Evolutionary conservation across 1,140 invertebrate species (phyloP).

Genomic region (Pogonomyrmex barbatus): DNA sequence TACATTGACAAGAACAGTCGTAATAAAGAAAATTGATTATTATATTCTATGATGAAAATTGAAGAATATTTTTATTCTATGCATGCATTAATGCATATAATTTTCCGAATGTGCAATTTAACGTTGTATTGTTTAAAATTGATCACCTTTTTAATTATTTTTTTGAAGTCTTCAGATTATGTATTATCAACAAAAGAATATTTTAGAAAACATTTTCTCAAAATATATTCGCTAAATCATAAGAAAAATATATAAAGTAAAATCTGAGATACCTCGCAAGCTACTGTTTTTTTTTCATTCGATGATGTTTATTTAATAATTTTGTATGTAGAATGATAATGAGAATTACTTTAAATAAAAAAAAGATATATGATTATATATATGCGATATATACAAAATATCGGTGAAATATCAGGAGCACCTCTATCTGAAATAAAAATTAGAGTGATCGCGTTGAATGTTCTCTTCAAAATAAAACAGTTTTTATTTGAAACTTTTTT

Average conservation of each 20-base stretch:
- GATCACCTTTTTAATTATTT: too few species aligned
- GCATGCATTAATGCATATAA: too few species aligned
- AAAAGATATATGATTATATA: neutral
- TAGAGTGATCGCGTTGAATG: neutral
- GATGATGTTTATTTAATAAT: neutral
- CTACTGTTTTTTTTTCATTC: neutral
- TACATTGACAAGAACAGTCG: too few species aligned
- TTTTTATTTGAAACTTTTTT: neutral
- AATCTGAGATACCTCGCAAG: neutral
- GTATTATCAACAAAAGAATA: neutral
- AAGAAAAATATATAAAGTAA: neutral
- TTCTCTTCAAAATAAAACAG: neutral
- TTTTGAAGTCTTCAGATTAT: too few species aligned
- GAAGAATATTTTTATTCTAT: too few species aligned
- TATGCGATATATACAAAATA: neutral
- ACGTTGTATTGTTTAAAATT: too few species aligned
- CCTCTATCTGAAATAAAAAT: neutral
- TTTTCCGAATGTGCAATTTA: too few species aligned
- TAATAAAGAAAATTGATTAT: too few species aligned
- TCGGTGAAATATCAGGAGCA: neutral
- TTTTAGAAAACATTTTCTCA: neutral
- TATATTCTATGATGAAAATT: too few species aligned
- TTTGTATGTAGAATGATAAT: neutral
- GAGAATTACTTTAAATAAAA: neutral
- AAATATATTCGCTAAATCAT: neutral